Percentiles rank a stretch among this genome's conserved stretches.
Evolutionary conservation across 2,888 invertebrate species (phyloP).

Genomic region (Zele albiditarsus): DNA sequence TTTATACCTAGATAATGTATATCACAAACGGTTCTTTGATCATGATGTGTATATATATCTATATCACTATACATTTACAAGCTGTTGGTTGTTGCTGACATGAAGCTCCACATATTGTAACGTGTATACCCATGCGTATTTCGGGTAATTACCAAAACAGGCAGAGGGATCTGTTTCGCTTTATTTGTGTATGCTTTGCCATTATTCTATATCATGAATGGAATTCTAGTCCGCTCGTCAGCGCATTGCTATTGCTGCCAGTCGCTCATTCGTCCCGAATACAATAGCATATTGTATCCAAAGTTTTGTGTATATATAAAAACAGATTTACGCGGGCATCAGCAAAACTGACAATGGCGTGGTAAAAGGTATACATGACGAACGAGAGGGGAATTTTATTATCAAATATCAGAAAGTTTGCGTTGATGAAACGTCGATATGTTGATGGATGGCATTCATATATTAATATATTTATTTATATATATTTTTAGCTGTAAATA

Average conservation of each 20-base stretch:
- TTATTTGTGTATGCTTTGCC: constrained; percentile 46
- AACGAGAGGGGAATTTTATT: not conserved
- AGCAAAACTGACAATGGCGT: constrained; percentile 49
- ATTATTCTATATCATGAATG: constrained; percentile 43
- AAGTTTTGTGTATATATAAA: constrained; percentile 56
- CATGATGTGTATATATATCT: not conserved
- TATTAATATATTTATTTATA: no score
- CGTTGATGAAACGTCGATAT: not conserved
- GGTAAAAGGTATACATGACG: not conserved
- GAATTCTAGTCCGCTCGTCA: constrained; percentile 38
- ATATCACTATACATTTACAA: not conserved
- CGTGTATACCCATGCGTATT: not conserved
- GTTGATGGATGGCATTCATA: not conserved
- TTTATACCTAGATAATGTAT: no score
- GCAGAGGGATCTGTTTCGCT: constrained; percentile 41
- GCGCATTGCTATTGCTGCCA: constrained; percentile 14
- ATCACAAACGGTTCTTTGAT: not conserved
- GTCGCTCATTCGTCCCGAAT: constrained; percentile 25
- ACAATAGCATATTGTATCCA: constrained; percentile 56
- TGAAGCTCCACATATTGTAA: not conserved
- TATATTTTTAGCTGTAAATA: no score
- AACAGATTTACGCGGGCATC: constrained; percentile 59
- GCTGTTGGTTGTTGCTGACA: not conserved
- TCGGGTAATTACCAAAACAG: constrained; percentile 44
- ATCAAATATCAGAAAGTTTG: constrained; percentile 35